Evolutionary conservation across 2,888 invertebrate genomes (phyloP).

Genomic region (Drosophila histrio): DNA sequence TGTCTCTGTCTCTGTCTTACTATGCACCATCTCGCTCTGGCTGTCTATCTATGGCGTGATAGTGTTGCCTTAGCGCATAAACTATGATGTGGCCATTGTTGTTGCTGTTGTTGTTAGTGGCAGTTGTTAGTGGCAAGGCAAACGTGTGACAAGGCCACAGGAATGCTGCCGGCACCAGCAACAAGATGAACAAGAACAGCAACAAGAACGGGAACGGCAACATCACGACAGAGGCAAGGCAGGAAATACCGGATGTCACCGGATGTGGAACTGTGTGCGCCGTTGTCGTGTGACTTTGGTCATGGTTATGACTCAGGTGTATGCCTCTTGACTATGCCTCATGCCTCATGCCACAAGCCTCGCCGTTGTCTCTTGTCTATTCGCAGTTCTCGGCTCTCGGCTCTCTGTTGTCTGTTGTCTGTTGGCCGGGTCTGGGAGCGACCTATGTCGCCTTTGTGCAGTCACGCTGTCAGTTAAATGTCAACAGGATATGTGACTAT

Average conservation of each 20-base stretch:
- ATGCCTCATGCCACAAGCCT: slow-evolving; percentile 1
- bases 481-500: slow-evolving; percentile 70
- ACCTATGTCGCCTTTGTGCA: slow-evolving; percentile 59
- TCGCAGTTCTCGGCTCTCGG: neutral
- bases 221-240: slow-evolving; percentile 40
- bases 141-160: slow-evolving; percentile 76
- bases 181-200: slow-evolving; percentile 4
- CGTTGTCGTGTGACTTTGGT: slow-evolving; percentile 74
- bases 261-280: slow-evolving; percentile 68
- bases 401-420: neutral
- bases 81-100: slow-evolving; percentile 63
- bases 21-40: slow-evolving; percentile 13
- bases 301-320: slow-evolving; percentile 75
- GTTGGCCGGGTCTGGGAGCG: slow-evolving; percentile 12
- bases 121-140: slow-evolving; percentile 60
- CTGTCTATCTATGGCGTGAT: slow-evolving; percentile 47
- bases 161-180: slow-evolving; percentile 58
- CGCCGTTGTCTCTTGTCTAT: neutral
- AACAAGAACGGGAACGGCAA: slow-evolving; percentile 5
- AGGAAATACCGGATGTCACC: slow-evolving; percentile 78
- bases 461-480: slow-evolving; percentile 64
- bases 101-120: slow-evolving; percentile 38
- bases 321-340: slow-evolving; percentile 40
- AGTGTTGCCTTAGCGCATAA: slow-evolving; percentile 70
- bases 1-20: neutral